phyloP scores from a whole-genome alignment of 2,113 vertebrate genomes.

The Plectropomus leopardus region DNA sequence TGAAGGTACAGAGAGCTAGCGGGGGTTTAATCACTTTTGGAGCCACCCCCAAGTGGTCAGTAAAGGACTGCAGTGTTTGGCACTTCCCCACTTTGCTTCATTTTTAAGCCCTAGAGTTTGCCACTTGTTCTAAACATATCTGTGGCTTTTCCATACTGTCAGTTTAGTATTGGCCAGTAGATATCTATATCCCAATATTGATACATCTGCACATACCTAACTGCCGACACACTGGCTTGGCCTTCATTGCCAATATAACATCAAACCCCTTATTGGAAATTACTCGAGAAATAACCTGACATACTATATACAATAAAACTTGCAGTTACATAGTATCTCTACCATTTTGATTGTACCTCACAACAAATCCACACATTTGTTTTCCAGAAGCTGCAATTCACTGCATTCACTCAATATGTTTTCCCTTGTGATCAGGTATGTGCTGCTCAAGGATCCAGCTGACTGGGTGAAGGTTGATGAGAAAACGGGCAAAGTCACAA shows the following conservation, averaged over 20 bases:
- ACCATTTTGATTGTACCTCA: not conserved
- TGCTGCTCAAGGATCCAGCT: conserved; percentile 79
- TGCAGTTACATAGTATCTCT: not conserved
- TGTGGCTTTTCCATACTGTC: not conserved
- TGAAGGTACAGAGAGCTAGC: too few relatives aligned
- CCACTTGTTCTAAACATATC: not conserved
- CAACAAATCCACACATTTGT: not conserved
- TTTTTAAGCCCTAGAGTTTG: too few relatives aligned
- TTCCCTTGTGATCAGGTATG: conserved; percentile 74
- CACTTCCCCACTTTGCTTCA: too few relatives aligned
- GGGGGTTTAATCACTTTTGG: too few relatives aligned
- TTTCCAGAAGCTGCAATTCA: not conserved
- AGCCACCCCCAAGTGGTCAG: too few relatives aligned
- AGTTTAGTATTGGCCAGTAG: not conserved
- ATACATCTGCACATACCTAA: not conserved
- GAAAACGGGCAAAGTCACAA: conserved; percentile 81
- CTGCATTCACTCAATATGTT: not conserved
- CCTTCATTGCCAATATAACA: not conserved
- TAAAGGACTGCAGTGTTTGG: too few relatives aligned
- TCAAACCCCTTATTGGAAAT: not conserved
- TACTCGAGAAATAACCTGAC: not conserved
- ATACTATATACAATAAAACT: not conserved
- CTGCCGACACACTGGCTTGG: not conserved
- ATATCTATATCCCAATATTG: not conserved
- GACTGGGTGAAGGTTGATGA: conserved; percentile 83